Conservation (phyloP, 2,888 invertebrate species). For the Cristatella mucedo region DNA sequence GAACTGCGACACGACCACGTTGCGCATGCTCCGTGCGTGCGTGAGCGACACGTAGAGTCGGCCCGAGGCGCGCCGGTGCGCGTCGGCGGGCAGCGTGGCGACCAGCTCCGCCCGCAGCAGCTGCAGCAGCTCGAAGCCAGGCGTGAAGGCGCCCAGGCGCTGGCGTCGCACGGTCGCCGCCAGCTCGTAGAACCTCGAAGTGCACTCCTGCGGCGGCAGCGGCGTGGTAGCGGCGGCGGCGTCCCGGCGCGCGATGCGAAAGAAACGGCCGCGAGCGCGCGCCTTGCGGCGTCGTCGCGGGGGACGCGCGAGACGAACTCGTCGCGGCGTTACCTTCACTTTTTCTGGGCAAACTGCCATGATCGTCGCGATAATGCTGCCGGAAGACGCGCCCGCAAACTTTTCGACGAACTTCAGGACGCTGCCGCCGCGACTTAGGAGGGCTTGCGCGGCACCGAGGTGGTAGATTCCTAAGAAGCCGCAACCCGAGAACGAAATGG, state of each 20-base stretch:
- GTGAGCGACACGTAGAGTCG: slow-evolving; percentile 84
- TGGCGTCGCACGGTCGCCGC: slow-evolving; percentile 66
- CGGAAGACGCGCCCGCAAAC: slow-evolving; percentile 59
- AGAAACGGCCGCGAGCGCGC: too few relatives aligned
- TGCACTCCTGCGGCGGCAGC: slow-evolving; percentile 78
- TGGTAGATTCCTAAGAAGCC: slow-evolving; percentile 98
- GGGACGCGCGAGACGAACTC: too few relatives aligned
- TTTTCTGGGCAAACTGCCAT: slow-evolving; percentile 36
- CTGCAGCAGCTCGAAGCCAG: slow-evolving; percentile 78
- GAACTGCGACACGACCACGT: slow-evolving; percentile 81
- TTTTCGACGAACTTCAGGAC: slow-evolving; percentile 39
- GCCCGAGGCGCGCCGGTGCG: slow-evolving; percentile 68
- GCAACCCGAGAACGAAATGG: slow-evolving; percentile 85
- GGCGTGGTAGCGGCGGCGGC: too few relatives aligned
- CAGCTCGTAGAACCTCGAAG: slow-evolving; percentile 68
- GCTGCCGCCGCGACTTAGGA: slow-evolving; percentile 85
- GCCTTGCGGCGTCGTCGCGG: too few relatives aligned
- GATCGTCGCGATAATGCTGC: slow-evolving; percentile 68
- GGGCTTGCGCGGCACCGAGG: too few relatives aligned
- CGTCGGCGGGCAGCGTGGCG: slow-evolving; percentile 49
- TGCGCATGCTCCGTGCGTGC: slow-evolving; percentile 71
- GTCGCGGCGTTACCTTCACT: too few relatives aligned
- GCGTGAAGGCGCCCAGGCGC: slow-evolving; percentile 82
- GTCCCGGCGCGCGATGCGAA: too few relatives aligned
- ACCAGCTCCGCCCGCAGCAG: slow-evolving; percentile 68